These are phyloP conservation scores for Drosophila arizonae DNA, from an alignment of 1,140 invertebrate species.

Conservation along the genomic window DNA sequence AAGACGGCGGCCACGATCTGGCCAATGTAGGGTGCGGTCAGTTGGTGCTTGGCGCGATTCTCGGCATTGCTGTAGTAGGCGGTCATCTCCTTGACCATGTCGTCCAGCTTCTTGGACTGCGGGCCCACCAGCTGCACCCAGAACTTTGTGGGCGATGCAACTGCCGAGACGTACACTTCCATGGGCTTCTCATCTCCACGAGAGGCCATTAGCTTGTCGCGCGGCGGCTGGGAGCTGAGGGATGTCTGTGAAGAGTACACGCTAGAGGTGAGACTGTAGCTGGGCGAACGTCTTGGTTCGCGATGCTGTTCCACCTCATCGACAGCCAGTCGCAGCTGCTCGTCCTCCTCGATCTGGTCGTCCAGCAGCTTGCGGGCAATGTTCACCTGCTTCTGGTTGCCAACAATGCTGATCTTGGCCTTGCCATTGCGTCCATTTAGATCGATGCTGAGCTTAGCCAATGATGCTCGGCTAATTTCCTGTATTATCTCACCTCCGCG, in stretches of 20 bases:
- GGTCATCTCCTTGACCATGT: slow-evolving; percentile 90
- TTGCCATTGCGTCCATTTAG: slow-evolving; percentile 70
- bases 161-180: slow-evolving; percentile 92
- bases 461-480: slow-evolving; percentile 85
- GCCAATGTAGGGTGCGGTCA: slow-evolving; percentile 86
- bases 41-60: slow-evolving; percentile 85
- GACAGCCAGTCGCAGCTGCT: slow-evolving; percentile 83
- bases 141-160: slow-evolving; percentile 90
- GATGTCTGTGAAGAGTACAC: slow-evolving; percentile 78
- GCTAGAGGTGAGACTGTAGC: slow-evolving; percentile 66
- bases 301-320: slow-evolving; percentile 83
- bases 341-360: slow-evolving; percentile 85
- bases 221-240: slow-evolving; percentile 63
- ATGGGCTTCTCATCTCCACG: slow-evolving; percentile 85
- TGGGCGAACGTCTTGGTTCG: slow-evolving; percentile 83
- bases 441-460: slow-evolving; percentile 75
- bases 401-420: slow-evolving; percentile 84
- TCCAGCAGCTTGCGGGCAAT: slow-evolving; percentile 85
- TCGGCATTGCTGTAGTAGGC: slow-evolving; percentile 88
- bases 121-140: slow-evolving; percentile 92
- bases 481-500: slow-evolving; percentile 87
- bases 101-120: slow-evolving; percentile 88
- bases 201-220: slow-evolving; percentile 79
- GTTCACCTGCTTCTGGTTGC: slow-evolving; percentile 85
- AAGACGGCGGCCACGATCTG: slow-evolving; percentile 92